These are phyloP conservation scores for Fulica atra DNA, from an alignment of 2,113 vertebrate species.

Conservation along the genomic window DNA sequence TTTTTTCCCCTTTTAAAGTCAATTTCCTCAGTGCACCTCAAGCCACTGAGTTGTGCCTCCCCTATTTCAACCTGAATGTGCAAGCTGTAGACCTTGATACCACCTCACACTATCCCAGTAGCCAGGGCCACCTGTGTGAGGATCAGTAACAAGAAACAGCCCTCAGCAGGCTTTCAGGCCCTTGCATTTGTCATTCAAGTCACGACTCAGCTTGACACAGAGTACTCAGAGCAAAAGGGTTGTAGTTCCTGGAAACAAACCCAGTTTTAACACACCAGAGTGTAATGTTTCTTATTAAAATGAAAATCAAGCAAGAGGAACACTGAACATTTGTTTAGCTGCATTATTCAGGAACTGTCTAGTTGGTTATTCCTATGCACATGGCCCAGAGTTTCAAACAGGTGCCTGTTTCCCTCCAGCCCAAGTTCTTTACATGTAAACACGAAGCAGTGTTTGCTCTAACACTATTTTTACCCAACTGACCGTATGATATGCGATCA, in stretches of 20 bases:
- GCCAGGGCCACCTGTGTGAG: not conserved
- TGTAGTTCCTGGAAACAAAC: too few relatives aligned
- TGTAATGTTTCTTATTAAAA: not conserved
- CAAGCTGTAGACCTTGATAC: accelerated
- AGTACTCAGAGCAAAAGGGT: not conserved
- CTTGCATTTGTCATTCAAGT: accelerated
- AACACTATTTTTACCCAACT: not conserved
- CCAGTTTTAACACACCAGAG: not conserved
- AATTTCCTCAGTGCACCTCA: not conserved
- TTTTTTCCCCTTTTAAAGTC: too few relatives aligned
- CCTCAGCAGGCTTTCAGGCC: not conserved
- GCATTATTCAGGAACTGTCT: not conserved
- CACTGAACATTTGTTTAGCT: not conserved
- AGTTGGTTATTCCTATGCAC: not conserved
- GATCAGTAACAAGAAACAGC: not conserved
- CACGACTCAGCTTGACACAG: not conserved
- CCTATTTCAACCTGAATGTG: not conserved
- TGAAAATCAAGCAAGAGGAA: not conserved
- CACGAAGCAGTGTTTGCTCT: not conserved
- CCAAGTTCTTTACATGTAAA: not conserved
- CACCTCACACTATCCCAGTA: not conserved
- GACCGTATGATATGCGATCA: not conserved
- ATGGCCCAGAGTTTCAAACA: not conserved
- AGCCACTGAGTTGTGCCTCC: not conserved
- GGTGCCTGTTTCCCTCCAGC: not conserved